Percentiles rank a stretch among this genome's conserved stretches.
Evolutionary conservation across 1,140 invertebrate genomes (phyloP).

Genomic region (Leptonema lineaticorne): DNA sequence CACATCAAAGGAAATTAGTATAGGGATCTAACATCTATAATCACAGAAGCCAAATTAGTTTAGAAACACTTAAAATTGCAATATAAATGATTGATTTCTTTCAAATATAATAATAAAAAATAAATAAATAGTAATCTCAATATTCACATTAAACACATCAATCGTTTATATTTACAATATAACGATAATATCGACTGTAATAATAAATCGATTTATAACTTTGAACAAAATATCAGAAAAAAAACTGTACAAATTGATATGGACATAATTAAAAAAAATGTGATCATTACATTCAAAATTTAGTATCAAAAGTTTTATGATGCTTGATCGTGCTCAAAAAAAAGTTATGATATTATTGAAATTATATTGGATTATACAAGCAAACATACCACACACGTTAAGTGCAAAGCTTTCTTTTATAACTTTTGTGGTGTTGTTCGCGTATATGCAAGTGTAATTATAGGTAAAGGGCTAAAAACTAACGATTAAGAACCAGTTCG

Average conservation of each 20-base stretch:
- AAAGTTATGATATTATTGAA: slow-evolving; percentile 35
- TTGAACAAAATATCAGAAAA: slow-evolving; percentile 23
- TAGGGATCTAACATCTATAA: slow-evolving; percentile 26
- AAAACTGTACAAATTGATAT: slow-evolving; percentile 39
- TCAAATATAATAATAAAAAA: too few species aligned
- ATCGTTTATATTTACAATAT: neutral
- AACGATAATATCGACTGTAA: neutral
- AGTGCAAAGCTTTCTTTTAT: slow-evolving; percentile 41
- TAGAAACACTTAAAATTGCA: neutral
- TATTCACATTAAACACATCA: too few species aligned
- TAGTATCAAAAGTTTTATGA: slow-evolving; percentile 32
- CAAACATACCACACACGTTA: slow-evolving; percentile 42
- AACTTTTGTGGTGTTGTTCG: slow-evolving; percentile 37
- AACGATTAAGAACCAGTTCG: neutral
- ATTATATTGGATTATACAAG: slow-evolving; percentile 38
- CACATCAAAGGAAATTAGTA: slow-evolving; percentile 53
- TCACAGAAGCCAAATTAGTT: slow-evolving; percentile 20
- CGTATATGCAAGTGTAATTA: slow-evolving; percentile 32
- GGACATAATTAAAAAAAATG: slow-evolving; percentile 32
- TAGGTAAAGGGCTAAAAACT: slow-evolving; percentile 1
- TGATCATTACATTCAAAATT: slow-evolving; percentile 38
- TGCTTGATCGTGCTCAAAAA: slow-evolving; percentile 38
- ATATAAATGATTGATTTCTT: neutral
- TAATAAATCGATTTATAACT: neutral
- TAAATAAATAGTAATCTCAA: too few species aligned